These are phyloP conservation scores for Hesperophylax magnus DNA, from an alignment of 1,140 invertebrate genomes.

Conservation along the genomic window DNA sequence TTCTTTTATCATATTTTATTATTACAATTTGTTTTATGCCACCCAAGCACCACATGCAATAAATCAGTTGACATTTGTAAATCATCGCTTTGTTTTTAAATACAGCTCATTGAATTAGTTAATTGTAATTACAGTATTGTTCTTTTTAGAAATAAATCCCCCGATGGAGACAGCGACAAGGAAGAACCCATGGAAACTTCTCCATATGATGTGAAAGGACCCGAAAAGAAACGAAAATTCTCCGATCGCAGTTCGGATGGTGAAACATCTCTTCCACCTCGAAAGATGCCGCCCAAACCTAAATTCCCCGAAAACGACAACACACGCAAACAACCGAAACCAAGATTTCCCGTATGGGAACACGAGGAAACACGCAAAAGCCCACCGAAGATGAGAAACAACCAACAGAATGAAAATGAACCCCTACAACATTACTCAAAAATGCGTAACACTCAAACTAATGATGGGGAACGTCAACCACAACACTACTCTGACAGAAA, in stretches of 20 bases:
- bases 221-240: conserved; percentile 1
- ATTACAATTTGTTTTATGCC: too few relatives aligned
- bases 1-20: too few relatives aligned
- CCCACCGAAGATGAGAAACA: neutral
- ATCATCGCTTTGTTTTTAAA: too few relatives aligned
- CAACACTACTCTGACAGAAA: conserved; percentile 4
- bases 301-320: conserved; percentile 15
- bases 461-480: too few relatives aligned
- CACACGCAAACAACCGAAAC: conserved; percentile 13
- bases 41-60: too few relatives aligned
- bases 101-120: too few relatives aligned
- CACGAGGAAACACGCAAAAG: neutral
- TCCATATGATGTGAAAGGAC: neutral
- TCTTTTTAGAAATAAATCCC: conserved; percentile 38
- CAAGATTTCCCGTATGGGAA: conserved; percentile 21
- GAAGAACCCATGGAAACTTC: conserved; percentile 15
- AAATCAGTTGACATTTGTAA: too few relatives aligned
- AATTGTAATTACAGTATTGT: too few relatives aligned
- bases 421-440: too few relatives aligned
- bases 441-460: too few relatives aligned
- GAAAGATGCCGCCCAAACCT: conserved; percentile 33
- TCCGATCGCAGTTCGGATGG: conserved; percentile 1
- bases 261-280: conserved; percentile 41
- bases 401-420: neutral
- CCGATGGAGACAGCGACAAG: conserved; percentile 38